These are phyloP conservation scores for Phylloscopus trochiloides DNA, from an alignment of 2,113 vertebrate species.

Conservation along the genomic window DNA sequence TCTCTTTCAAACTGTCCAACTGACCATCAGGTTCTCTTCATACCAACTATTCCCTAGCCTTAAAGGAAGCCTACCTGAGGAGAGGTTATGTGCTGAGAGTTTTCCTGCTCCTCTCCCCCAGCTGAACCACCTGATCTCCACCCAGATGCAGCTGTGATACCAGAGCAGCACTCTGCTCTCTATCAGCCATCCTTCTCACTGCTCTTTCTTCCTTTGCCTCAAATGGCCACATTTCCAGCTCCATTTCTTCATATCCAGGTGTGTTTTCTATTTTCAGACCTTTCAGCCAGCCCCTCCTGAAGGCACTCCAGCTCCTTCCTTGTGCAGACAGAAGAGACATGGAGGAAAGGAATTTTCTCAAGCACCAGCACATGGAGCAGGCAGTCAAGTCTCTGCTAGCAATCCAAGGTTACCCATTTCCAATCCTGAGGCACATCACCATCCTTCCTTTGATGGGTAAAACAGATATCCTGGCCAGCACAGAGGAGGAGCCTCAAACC, in stretches of 20 bases:
- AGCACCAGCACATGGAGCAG: neutral
- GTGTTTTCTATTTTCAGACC: neutral
- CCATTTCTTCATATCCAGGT: neutral
- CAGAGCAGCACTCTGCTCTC: neutral
- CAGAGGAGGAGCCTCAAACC: neutral
- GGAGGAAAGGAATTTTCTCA: neutral
- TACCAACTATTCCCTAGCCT: neutral
- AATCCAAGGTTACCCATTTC: neutral
- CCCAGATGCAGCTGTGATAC: neutral
- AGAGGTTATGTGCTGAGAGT: neutral
- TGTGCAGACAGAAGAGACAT: neutral
- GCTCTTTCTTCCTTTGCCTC: neutral
- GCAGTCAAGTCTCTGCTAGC: neutral
- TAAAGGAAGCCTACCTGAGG: neutral
- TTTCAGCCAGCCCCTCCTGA: neutral
- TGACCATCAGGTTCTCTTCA: neutral
- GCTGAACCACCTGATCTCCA: neutral
- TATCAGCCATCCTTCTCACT: neutral
- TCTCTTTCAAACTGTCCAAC: neutral
- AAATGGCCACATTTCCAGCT: neutral
- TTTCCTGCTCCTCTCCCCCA: neutral
- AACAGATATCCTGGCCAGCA: neutral
- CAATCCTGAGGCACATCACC: neutral
- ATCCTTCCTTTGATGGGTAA: neutral
- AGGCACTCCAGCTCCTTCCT: neutral